These are phyloP conservation scores for Rhagoletis zephyria DNA, from an alignment of 1,140 invertebrate species.

Conservation along the genomic window DNA sequence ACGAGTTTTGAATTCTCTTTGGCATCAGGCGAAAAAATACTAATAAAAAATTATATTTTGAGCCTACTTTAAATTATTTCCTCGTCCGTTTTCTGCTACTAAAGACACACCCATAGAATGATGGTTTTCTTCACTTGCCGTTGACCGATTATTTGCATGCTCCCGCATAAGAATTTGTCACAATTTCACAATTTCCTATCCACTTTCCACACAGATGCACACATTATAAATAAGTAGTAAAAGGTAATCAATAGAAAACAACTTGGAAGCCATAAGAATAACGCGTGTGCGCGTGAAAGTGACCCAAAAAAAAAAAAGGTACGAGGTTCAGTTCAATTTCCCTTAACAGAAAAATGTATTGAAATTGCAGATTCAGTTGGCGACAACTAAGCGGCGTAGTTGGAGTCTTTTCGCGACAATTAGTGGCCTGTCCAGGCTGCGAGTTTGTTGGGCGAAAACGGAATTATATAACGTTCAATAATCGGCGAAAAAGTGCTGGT, in stretches of 20 bases:
- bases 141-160: conserved; percentile 24
- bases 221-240: neutral
- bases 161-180: neutral
- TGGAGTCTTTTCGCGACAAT: conserved; percentile 34
- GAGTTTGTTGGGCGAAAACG: neutral
- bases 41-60: no score
- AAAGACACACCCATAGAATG: neutral
- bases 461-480: neutral
- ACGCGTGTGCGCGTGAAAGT: neutral
- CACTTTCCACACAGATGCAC: neutral
- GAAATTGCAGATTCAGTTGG: conserved; percentile 14
- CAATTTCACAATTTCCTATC: neutral
- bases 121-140: neutral
- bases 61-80: no score
- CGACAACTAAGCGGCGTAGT: neutral
- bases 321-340: neutral
- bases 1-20: no score
- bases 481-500: neutral
- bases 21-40: no score
- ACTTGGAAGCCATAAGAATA: conserved; percentile 33
- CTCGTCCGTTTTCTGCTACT: no score
- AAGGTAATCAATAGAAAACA: conserved; percentile 35
- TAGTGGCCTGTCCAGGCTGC: conserved; percentile 9
- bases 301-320: conserved; percentile 20
- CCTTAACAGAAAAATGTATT: neutral